These are phyloP conservation scores for Dynastes grantii DNA, from an alignment of 2,888 invertebrate species.

Conservation along the genomic window DNA sequence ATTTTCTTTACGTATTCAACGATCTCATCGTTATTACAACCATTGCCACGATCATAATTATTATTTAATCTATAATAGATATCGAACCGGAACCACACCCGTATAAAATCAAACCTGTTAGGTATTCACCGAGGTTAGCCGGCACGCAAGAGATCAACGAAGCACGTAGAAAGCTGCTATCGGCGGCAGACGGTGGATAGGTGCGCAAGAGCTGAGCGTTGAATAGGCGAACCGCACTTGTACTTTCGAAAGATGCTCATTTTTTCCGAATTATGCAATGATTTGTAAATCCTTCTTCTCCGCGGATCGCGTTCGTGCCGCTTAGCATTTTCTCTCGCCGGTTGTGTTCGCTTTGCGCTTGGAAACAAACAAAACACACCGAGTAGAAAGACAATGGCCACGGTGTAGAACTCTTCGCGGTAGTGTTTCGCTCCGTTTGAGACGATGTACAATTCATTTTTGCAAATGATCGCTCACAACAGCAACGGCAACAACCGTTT, in stretches of 20 bases:
- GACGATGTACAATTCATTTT: slow-evolving; percentile 41
- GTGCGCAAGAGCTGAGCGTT: slow-evolving; percentile 8
- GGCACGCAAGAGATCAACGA: slow-evolving; percentile 27
- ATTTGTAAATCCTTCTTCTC: slow-evolving; percentile 42
- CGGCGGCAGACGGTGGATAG: slow-evolving; percentile 4
- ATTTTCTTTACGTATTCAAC: background rate
- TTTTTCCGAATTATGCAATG: slow-evolving; percentile 49
- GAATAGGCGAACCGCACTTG: slow-evolving; percentile 40
- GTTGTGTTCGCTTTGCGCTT: background rate
- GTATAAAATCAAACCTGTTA: slow-evolving; percentile 50
- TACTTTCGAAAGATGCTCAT: slow-evolving; percentile 44
- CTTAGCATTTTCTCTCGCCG: slow-evolving; percentile 35
- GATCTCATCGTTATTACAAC: slow-evolving; percentile 7
- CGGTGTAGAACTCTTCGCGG: slow-evolving; percentile 51
- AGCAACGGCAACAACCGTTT: slow-evolving; percentile 25
- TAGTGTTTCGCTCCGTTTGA: slow-evolving; percentile 61
- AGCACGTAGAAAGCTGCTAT: slow-evolving; percentile 31
- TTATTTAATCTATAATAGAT: slow-evolving; percentile 50
- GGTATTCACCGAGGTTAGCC: slow-evolving; percentile 34
- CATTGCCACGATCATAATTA: slow-evolving; percentile 41
- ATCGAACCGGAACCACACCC: slow-evolving; percentile 49
- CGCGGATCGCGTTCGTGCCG: slow-evolving; percentile 38
- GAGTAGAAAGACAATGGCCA: slow-evolving; percentile 59
- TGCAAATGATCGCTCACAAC: slow-evolving; percentile 43
- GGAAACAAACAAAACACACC: slow-evolving; percentile 59